Evolutionary conservation across 2,888 invertebrate species (phyloP), one percentile per base, ranked within the genome.

Genomic region (Mellilla xanthometata): DNA sequence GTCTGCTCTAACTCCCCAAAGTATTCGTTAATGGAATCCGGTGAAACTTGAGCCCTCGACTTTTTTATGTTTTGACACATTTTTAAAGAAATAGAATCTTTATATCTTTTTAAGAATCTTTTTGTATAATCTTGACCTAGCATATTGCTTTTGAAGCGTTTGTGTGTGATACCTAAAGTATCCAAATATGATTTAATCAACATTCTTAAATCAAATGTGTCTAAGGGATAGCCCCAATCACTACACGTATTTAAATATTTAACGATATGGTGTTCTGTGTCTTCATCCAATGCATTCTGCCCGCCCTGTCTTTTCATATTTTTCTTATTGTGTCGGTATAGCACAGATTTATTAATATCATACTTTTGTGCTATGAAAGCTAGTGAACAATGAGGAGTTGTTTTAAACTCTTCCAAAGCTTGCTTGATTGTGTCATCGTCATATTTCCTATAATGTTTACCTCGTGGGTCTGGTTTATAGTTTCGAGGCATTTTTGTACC

Each of bases 11-110:
- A 7, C 23, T 23, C 23, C 23, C 7, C 7, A 5, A 39, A 30
- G 4, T 26, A n/a, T 4, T 31, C 9, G 9, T 49, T 49, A 39
- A 48, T 39, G 39, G 43, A 42, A 43, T 43, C 39, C 39, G 43
- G 43, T 35, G 39, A 42, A 58, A 39, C 58, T 23, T 2, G 2
- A 5, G 15, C 15, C 5, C 15, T 15, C 3, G 2, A 3, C 15
- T 15, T 15, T 15, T 15, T 15, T 23, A 23, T 23, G n/a, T 23
- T 23, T 23, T 23, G 23, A 7, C 23, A 23, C 3, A 5, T 23
- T 23, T 7, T 23, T 7, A 5, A 7, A 23, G 23, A 23, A 7
- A 23, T 23, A 2, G 3, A 19, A 6, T 23, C 4, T 2, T 23
- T 23, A 7, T 23, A 7, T 23, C 23, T 23, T 23, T 23, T 23